These are phyloP conservation scores for Pediacus dermestoides DNA, from an alignment of 2,888 invertebrate species.

Conservation along the genomic window DNA sequence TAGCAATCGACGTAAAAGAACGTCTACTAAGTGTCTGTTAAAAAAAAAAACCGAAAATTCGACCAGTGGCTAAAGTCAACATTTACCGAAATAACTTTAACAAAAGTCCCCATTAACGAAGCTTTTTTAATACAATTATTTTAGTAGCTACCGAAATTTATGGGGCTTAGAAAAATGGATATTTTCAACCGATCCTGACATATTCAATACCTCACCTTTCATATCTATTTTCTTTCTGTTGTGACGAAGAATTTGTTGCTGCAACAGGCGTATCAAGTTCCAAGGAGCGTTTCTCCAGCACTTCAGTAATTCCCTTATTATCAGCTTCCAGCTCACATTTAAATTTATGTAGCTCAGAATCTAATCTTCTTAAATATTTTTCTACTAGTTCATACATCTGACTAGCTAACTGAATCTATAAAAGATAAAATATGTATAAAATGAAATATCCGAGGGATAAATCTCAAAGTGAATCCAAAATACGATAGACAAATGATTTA, in stretches of 20 bases:
- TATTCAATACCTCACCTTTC: no score
- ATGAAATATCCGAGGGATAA: background rate
- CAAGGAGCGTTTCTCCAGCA: conserved; percentile 87
- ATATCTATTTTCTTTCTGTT: conserved; percentile 81
- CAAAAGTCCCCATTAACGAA: no score
- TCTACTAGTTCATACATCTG: conserved; percentile 94
- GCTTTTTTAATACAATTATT: no score
- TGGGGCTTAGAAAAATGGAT: no score
- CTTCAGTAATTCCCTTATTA: conserved; percentile 95
- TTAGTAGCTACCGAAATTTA: no score
- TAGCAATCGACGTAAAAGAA: no score
- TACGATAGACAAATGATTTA: background rate
- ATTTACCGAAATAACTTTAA: no score
- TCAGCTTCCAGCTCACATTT: conserved; percentile 99
- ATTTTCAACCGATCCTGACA: no score
- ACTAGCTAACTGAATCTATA: conserved; percentile 74
- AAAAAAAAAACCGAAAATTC: no score
- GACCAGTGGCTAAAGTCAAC: no score
- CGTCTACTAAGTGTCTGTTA: no score
- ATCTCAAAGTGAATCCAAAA: background rate
- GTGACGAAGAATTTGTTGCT: conserved; percentile 50
- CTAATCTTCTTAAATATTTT: conserved; percentile 83
- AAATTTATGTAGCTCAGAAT: conserved; percentile 90
- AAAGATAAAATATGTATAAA: conserved; percentile 4
- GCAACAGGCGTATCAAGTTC: conserved; percentile 75